phyloP scores from a whole-genome alignment of 1,140 invertebrate species.

The Streblospio benedicti region DNA sequence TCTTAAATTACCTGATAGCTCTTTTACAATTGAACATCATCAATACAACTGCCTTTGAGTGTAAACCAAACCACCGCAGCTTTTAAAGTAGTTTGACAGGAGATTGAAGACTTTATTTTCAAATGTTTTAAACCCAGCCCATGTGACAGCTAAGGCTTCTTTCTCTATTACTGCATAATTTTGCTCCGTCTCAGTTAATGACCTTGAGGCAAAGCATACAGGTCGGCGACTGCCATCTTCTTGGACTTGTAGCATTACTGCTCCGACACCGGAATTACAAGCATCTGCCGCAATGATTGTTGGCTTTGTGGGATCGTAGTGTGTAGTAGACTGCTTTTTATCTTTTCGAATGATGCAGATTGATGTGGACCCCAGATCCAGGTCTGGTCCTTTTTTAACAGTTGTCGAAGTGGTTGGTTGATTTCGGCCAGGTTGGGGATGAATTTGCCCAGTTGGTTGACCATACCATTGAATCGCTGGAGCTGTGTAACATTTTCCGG shows the following conservation, averaged over 20 bases:
- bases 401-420: constrained; percentile 7
- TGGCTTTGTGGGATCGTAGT: constrained; percentile 12
- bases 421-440: neutral
- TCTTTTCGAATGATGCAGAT: constrained; percentile 2
- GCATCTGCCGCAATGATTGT: constrained; percentile 16
- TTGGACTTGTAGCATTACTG: constrained; percentile 20
- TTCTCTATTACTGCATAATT: constrained; percentile 48
- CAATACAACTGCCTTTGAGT: too few relatives aligned
- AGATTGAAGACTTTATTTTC: too few relatives aligned
- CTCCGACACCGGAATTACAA: constrained; percentile 20
- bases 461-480: neutral
- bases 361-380: constrained; percentile 13
- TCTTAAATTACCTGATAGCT: too few relatives aligned
- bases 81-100: too few relatives aligned
- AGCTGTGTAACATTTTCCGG: neutral
- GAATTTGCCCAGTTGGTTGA: neutral
- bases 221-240: constrained; percentile 24
- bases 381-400: constrained; percentile 10
- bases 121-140: too few relatives aligned
- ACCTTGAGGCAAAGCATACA: constrained; percentile 38
- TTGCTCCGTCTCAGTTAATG: constrained; percentile 33
- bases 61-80: too few relatives aligned
- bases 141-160: constrained; percentile 40
- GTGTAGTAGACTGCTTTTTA: constrained; percentile 20
- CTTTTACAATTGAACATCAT: too few relatives aligned